These are phyloP conservation scores for Orchestia grillus DNA, from an alignment of 1,140 invertebrate species.

Conservation along the genomic window DNA sequence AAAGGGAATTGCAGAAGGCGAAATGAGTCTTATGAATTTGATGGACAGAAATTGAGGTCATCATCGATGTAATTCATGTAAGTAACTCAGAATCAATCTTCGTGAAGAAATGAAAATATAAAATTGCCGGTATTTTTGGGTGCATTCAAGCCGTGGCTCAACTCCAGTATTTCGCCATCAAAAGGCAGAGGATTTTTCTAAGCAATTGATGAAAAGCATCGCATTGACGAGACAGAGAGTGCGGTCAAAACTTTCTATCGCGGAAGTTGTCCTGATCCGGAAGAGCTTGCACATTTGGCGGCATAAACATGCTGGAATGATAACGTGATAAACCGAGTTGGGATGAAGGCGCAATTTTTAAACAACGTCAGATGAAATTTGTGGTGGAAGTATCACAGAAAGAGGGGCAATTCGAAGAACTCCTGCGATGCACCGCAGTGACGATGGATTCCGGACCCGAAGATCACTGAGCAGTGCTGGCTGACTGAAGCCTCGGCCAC, in stretches of 20 bases:
- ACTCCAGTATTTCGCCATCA: not conserved
- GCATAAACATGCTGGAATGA: not conserved
- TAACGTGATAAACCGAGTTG: not conserved
- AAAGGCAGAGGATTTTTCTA: not conserved
- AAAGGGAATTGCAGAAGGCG: not conserved
- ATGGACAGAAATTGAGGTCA: not conserved
- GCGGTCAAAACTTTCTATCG: not conserved
- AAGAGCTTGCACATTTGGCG: not conserved
- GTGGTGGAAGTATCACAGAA: not conserved
- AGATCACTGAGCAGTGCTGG: no score
- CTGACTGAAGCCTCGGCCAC: no score
- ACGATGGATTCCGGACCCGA: no score
- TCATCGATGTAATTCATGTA: not conserved
- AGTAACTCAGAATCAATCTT: no score
- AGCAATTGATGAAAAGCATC: not conserved
- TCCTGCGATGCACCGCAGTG: not conserved
- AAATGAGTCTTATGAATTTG: not conserved
- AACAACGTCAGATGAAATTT: not conserved
- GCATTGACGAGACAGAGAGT: not conserved
- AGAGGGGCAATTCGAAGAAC: not conserved
- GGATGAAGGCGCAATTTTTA: not conserved
- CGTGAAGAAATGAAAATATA: not conserved
- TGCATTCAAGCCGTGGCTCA: no score
- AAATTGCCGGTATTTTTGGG: not conserved
- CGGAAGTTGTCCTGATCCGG: not conserved